Conservation (phyloP, 1,140 invertebrate species). For the Neodiprion pinetum region DNA sequence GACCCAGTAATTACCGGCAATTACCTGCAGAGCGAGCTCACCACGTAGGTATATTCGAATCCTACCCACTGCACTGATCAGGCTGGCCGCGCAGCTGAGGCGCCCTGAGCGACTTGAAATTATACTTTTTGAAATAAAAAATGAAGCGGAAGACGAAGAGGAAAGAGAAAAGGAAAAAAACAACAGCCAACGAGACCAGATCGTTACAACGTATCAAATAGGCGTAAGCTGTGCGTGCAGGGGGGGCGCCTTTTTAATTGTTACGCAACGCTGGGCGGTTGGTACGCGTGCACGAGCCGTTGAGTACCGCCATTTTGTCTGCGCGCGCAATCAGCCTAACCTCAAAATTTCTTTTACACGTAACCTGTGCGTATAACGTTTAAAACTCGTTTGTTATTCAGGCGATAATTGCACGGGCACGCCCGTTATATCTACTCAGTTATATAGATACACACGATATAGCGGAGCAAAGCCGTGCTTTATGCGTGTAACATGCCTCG, state of each 20-base stretch:
- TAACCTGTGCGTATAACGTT: too few species aligned
- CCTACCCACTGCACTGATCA: slow-evolving; percentile 31
- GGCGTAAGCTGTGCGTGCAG: neutral
- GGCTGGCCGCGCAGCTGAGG: slow-evolving; percentile 43
- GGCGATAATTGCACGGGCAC: too few species aligned
- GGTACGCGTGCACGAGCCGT: too few species aligned
- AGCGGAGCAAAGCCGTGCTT: too few species aligned
- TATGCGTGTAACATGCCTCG: too few species aligned
- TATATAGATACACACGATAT: too few species aligned
- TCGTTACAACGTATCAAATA: neutral
- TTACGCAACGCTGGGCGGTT: neutral
- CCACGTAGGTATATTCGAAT: slow-evolving; percentile 30
- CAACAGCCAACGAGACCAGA: neutral
- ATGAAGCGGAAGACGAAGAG: neutral
- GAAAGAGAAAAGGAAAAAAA: slow-evolving; percentile 7
- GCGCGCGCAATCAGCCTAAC: too few species aligned
- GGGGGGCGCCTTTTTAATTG: neutral
- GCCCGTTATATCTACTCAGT: too few species aligned
- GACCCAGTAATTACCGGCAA: slow-evolving; percentile 55
- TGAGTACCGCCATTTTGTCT: too few species aligned
- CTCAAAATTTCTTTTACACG: too few species aligned
- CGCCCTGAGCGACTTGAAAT: slow-evolving; percentile 56
- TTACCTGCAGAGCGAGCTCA: slow-evolving; percentile 34
- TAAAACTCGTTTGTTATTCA: too few species aligned
- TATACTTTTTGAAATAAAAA: slow-evolving; percentile 35